A percentile compares a stretch with the other conserved stretches of the same genome.
phyloP scores from a whole-genome alignment of 1,140 invertebrate genomes.

The Drosophila tropicalis region DNA sequence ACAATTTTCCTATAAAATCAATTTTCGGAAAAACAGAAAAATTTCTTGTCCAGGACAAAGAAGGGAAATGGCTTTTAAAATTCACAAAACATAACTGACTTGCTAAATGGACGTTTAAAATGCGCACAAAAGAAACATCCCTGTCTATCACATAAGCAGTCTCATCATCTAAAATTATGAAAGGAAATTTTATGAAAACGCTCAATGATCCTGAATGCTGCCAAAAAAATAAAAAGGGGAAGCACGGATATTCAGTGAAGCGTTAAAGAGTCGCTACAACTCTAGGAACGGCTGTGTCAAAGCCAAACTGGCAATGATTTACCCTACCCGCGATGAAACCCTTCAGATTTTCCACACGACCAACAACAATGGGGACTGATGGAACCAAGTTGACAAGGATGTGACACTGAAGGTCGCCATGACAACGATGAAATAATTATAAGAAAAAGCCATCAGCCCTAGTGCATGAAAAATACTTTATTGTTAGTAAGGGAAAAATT shows the following conservation, averaged over 20 bases:
- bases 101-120: slow-evolving; percentile 75
- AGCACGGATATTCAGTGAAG: slow-evolving; percentile 60
- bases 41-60: neutral
- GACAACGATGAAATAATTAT: slow-evolving; percentile 79
- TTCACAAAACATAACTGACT: slow-evolving; percentile 74
- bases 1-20: neutral
- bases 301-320: slow-evolving; percentile 37
- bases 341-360: slow-evolving; percentile 72
- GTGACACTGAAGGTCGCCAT: slow-evolving; percentile 77
- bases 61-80: slow-evolving; percentile 54
- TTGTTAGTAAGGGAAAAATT: slow-evolving; percentile 5
- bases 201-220: slow-evolving; percentile 75
- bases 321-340: slow-evolving; percentile 10
- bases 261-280: slow-evolving; percentile 63
- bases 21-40: neutral
- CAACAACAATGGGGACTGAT: slow-evolving; percentile 52
- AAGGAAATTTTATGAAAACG: slow-evolving; percentile 76
- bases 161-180: slow-evolving; percentile 52
- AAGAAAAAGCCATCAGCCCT: slow-evolving; percentile 50
- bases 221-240: slow-evolving; percentile 27
- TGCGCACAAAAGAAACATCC: slow-evolving; percentile 57
- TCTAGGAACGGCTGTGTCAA: slow-evolving; percentile 56
- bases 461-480: slow-evolving; percentile 49
- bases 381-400: slow-evolving; percentile 70
- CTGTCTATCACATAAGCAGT: neutral